Evolutionary conservation across 1,140 invertebrate species (phyloP).

Genomic region (Ganaspis sp.): DNA sequence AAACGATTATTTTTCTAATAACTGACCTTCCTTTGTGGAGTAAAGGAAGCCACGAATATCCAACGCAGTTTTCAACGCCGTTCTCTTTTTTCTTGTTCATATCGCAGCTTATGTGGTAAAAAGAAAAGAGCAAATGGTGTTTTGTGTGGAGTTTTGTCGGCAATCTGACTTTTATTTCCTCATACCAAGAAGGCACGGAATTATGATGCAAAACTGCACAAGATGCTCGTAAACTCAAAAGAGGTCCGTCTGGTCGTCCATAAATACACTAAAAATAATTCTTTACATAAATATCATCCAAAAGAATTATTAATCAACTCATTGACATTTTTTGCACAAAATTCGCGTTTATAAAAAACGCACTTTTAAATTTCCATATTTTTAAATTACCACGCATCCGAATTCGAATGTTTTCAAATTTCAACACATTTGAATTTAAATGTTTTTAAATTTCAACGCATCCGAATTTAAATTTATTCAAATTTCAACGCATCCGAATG

Average conservation of each 20-base stretch:
- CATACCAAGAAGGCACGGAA: slow-evolving; percentile 88
- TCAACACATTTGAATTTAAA: no score
- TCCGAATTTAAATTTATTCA: not conserved
- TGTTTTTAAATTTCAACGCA: not conserved
- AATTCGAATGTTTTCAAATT: no score
- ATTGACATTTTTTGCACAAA: no score
- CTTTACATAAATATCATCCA: no score
- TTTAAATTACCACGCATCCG: no score
- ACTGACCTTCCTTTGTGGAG: slow-evolving; percentile 85
- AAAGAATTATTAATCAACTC: no score
- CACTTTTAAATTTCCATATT: no score
- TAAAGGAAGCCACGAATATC: slow-evolving; percentile 93
- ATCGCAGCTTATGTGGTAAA: slow-evolving; percentile 93
- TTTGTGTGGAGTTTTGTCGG: slow-evolving; percentile 86
- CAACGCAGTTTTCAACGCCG: slow-evolving; percentile 89
- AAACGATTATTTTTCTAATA: not conserved
- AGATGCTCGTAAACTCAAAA: slow-evolving; percentile 81
- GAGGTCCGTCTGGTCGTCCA: slow-evolving; percentile 81
- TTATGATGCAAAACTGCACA: slow-evolving; percentile 89
- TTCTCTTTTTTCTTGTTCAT: slow-evolving; percentile 88
- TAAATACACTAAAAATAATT: slow-evolving; percentile 83
- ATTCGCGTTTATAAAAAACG: no score
- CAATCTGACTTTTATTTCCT: slow-evolving; percentile 91
- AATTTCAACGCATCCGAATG: not conserved
- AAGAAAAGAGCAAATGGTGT: slow-evolving; percentile 92